These are phyloP conservation scores for Chrysotoxum bicinctum DNA, from an alignment of 2,888 invertebrate genomes.

Conservation along the genomic window DNA sequence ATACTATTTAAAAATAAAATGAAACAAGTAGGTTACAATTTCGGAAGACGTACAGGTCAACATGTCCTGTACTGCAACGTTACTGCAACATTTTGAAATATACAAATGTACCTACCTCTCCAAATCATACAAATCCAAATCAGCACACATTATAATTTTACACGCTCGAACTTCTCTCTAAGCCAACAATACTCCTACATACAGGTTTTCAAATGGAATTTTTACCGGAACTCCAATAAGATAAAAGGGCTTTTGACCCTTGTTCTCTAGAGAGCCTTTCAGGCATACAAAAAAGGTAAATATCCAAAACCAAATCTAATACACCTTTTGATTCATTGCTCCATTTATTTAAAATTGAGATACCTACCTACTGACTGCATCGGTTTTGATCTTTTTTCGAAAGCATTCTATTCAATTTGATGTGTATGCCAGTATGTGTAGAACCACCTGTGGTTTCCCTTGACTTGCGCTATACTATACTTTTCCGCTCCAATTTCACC, in stretches of 20 bases:
- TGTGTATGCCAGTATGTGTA: not conserved
- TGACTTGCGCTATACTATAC: slow-evolving; percentile 29
- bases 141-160: not conserved
- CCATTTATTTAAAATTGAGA: slow-evolving; percentile 9
- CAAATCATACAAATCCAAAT: not conserved
- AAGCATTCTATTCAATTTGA: not conserved
- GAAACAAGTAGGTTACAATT: not conserved
- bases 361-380: too few species aligned
- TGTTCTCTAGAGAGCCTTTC: not conserved
- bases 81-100: not conserved
- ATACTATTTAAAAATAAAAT: not conserved
- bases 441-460: slow-evolving; percentile 34
- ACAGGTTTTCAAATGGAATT: not conserved
- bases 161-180: not conserved
- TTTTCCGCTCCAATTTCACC: slow-evolving; percentile 34
- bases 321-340: slow-evolving; percentile 5
- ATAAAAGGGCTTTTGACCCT: slow-evolving; percentile 21
- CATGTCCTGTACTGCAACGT: not conserved
- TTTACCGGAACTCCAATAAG: not conserved
- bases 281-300: not conserved
- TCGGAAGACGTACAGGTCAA: not conserved
- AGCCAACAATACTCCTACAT: not conserved
- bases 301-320: not conserved
- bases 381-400: slow-evolving; percentile 21
- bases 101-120: too few species aligned